Percentiles rank a stretch among this genome's conserved stretches.
Evolutionary conservation across 2,797 vertebrate genomes (phyloP).

Genomic region (Gastrophryne carolinensis): DNA sequence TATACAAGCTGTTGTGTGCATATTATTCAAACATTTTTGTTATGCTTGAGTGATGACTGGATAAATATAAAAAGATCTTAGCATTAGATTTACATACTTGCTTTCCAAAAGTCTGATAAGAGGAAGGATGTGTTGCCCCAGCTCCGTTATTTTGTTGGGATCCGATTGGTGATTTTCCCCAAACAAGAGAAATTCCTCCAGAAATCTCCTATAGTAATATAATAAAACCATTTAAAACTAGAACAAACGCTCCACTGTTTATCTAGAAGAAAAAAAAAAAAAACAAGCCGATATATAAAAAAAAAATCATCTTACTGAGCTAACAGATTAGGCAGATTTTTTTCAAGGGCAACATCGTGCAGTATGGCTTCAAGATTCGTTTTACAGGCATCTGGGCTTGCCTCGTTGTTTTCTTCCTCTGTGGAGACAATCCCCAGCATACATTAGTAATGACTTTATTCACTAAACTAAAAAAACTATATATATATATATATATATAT

Average conservation of each 20-base stretch:
- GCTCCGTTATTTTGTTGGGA: conserved; percentile 57
- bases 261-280: neutral
- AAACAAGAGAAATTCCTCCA: conserved; percentile 79
- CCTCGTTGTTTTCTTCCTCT: conserved; percentile 56
- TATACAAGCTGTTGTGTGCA: no score
- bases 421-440: no score
- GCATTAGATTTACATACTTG: conserved; percentile 76
- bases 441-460: no score
- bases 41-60: no score
- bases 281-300: neutral
- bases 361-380: conserved; percentile 75
- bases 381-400: conserved; percentile 53
- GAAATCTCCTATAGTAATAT: conserved; percentile 70
- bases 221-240: no score
- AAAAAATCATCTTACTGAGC: conserved; percentile 73
- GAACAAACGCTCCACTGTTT: no score
- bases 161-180: conserved; percentile 61
- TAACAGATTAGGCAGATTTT: conserved; percentile 71
- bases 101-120: conserved; percentile 84
- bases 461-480: no score
- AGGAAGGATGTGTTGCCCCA: conserved; percentile 77
- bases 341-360: conserved; percentile 72
- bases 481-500: no score
- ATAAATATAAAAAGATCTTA: no score
- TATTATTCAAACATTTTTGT: no score